A percentile compares a stretch with the other conserved stretches of the same genome.
phyloP scores from a whole-genome alignment of 2,113 vertebrate genomes.

The Taurulus bubalis region DNA sequence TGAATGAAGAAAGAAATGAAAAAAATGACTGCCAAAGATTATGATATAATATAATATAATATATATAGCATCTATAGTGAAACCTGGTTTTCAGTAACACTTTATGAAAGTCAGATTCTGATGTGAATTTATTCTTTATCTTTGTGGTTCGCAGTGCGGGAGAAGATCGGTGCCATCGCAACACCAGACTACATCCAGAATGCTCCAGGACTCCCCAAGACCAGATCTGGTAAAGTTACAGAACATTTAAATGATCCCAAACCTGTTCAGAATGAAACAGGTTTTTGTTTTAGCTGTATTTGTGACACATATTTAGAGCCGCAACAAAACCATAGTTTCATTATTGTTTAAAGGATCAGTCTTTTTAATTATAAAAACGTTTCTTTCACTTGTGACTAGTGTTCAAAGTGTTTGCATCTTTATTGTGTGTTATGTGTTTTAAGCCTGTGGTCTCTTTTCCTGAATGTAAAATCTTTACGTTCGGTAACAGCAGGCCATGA shows the following conservation, averaged over 20 bases:
- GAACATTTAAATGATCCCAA: not conserved
- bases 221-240: slow-evolving; percentile 90
- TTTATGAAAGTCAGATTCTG: not conserved
- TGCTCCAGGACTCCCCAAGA: slow-evolving; percentile 95
- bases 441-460: no score
- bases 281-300: not conserved
- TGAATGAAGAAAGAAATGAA: not conserved
- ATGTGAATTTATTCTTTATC: not conserved
- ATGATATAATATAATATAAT: no score
- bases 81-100: not conserved
- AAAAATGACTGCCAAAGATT: not conserved
- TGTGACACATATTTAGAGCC: not conserved
- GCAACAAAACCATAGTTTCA: not conserved
- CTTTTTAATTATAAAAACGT: not conserved
- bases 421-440: no score
- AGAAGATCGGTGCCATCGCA: slow-evolving; percentile 97
- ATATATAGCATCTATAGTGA: not conserved
- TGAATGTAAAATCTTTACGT: no score
- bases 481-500: no score
- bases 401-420: no score
- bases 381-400: no score
- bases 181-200: slow-evolving; percentile 97
- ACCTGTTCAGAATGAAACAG: not conserved
- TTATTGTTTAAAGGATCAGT: not conserved
- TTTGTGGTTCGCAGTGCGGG: slow-evolving; percentile 85